Base-by-base conservation (phyloP, 1,140 invertebrate species). In the Drosophila ironensis region DNA sequence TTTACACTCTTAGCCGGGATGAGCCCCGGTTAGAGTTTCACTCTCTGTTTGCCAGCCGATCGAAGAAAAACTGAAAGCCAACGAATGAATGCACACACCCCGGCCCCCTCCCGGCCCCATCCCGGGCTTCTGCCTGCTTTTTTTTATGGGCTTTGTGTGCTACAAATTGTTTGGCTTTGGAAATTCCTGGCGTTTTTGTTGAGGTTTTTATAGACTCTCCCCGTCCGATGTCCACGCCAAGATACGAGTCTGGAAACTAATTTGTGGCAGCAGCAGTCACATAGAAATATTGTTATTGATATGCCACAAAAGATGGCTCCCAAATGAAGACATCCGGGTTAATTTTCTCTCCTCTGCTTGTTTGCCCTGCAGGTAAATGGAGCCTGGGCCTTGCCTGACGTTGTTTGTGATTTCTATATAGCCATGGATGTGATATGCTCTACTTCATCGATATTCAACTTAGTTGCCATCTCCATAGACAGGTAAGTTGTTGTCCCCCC, bases 381-480 rank as follows among this genome's bases (percentile, higher is more conserved):
- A 9, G 92, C 92, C 27, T 98, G 98, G 97, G 93, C 94, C 46
- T 91, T 99, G 56, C 97, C 97, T 28, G 94, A 95, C 47, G 94
- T 97, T 74, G 93, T 98, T 16, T 99, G 98, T 91, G 98, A 99
- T 92, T 97, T 98, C 90, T 99, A 99, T 93, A 98, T 99, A 87
- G 98, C 98, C 5, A 97, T 98, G 94, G 98, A 99, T 91, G 98
- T 99, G 63, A 97, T 97, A 60, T 98, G 97, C 90, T 99, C 97
- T 84, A 99, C 98, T 22, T 99, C 98, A 76, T 99, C 98, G 87
- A 99, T 99, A 90, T 97, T 99, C 91, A 99, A 97, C 92, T 93
- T 99, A 77, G 97, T 99, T 64, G 98, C 98, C 76, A 99, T 99
- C 91, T 98, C 97, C 81, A 97, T 99, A 91, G 98, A 99, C 93